Percentiles rank a stretch among this genome's conserved stretches.
phyloP scores from a whole-genome alignment of 1,140 invertebrate genomes.

The Zophobas atratus region DNA sequence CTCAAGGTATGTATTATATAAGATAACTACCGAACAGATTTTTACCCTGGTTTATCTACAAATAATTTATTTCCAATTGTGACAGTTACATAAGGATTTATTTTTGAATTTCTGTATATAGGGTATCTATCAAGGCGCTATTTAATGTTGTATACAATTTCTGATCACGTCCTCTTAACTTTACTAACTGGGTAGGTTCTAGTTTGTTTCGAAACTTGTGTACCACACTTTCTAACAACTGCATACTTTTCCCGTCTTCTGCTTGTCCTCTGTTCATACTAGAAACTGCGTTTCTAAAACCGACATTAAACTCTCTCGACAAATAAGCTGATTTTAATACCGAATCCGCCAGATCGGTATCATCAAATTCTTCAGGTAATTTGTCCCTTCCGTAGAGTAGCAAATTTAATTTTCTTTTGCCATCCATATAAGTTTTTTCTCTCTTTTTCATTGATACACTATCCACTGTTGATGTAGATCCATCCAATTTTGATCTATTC shows the following conservation, averaged over 20 bases:
- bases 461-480: too few species aligned
- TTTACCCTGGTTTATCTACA: not conserved
- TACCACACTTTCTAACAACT: conserved; percentile 7
- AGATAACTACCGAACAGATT: not conserved
- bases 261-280: not conserved
- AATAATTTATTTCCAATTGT: not conserved
- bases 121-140: not conserved
- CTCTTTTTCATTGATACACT: not conserved
- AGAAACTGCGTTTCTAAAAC: not conserved
- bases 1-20: not conserved
- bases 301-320: conserved; percentile 45
- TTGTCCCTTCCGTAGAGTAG: conserved; percentile 4
- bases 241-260: not conserved
- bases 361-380: conserved; percentile 31
- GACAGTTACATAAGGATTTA: conserved; percentile 6
- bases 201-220: not conserved
- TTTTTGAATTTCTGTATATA: conserved; percentile 15
- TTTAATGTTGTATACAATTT: conserved; percentile 21
- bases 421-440: not conserved
- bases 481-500: too few species aligned
- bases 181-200: not conserved
- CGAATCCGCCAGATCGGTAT: conserved; percentile 48
- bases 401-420: conserved; percentile 2
- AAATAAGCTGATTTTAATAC: conserved; percentile 53
- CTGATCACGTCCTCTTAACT: conserved; percentile 3